Evolutionary conservation across 2,888 invertebrate species (phyloP).

Genomic region (Ophion slaviceki): DNA sequence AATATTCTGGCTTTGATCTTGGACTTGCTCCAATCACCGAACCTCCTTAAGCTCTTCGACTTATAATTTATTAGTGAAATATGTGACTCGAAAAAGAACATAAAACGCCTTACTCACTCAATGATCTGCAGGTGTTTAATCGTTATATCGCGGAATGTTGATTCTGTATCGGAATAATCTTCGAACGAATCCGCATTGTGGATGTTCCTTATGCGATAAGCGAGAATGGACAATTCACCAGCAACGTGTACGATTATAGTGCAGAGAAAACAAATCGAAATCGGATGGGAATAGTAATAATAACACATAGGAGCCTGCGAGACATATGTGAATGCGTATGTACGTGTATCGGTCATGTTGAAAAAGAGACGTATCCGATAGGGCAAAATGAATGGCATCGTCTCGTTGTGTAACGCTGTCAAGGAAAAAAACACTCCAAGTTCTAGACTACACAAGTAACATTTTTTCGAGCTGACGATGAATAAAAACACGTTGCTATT

Average conservation of each 20-base stretch:
- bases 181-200: constrained; percentile 7
- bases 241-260: constrained; percentile 55
- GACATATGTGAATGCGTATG: constrained; percentile 47
- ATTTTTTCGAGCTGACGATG: too few species aligned
- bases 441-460: too few species aligned
- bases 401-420: constrained; percentile 45
- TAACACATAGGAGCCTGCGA: constrained; percentile 46
- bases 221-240: constrained; percentile 55
- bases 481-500: too few species aligned
- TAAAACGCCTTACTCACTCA: constrained; percentile 9
- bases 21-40: too few species aligned
- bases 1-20: too few species aligned
- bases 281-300: constrained; percentile 35
- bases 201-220: constrained; percentile 38
- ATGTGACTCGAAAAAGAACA: too few species aligned
- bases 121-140: constrained; percentile 44
- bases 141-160: constrained; percentile 4
- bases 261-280: constrained; percentile 48
- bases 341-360: not conserved
- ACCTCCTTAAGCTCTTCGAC: too few species aligned
- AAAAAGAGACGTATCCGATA: constrained; percentile 53
- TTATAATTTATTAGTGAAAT: too few species aligned
- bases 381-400: constrained; percentile 36
- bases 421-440: constrained; percentile 2
- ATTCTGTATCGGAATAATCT: not conserved